phyloP scores from a whole-genome alignment of 2,113 vertebrate genomes.

The Centropus bengalensis region DNA sequence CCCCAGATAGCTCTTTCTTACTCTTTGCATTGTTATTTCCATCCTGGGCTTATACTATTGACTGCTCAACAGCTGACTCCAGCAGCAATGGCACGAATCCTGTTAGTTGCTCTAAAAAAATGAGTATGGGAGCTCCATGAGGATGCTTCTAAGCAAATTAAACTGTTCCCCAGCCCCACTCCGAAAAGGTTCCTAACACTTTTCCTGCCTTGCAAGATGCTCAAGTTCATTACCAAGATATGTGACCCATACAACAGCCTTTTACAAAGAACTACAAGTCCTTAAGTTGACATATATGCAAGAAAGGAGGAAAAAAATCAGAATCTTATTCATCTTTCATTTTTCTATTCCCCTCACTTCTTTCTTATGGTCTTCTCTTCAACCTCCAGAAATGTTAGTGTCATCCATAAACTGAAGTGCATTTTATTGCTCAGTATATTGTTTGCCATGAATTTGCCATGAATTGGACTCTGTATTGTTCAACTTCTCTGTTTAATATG shows the following conservation, averaged over 20 bases:
- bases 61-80: background rate
- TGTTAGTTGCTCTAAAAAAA: fast-evolving
- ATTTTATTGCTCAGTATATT: background rate
- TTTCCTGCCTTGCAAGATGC: background rate
- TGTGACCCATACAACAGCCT: background rate
- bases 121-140: background rate
- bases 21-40: background rate
- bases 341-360: background rate
- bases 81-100: background rate
- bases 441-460: background rate
- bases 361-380: background rate
- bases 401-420: background rate
- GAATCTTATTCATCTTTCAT: background rate
- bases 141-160: background rate
- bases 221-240: background rate
- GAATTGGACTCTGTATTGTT: background rate
- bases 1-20: background rate
- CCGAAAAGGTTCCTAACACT: background rate
- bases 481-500: background rate
- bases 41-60: background rate
- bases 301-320: background rate
- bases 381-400: background rate
- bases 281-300: background rate
- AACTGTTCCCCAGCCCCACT: background rate
- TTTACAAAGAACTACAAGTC: background rate